Evolutionary conservation across 2,797 vertebrate genomes (phyloP).

Genomic region (Amniataba percoides): DNA sequence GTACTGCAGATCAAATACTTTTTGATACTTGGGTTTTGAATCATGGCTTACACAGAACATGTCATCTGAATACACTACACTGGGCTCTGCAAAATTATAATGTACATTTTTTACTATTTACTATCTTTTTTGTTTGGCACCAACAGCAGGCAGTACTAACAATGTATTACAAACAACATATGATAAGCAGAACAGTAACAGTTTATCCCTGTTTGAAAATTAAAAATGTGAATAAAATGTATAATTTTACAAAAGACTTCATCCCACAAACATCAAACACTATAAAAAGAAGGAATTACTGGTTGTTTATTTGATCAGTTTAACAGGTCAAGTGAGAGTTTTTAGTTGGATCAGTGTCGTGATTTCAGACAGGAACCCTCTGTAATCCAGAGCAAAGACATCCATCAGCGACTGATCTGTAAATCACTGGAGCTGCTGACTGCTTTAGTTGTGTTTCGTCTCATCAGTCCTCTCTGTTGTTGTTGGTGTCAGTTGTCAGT

Average conservation of each 20-base stretch:
- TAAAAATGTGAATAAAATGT: not conserved
- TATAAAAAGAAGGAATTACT: too few relatives aligned
- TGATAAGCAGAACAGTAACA: not conserved
- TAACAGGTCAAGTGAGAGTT: not conserved
- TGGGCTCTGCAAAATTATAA: too few relatives aligned
- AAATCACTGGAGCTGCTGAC: not conserved
- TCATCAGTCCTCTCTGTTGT: constrained; percentile 24
- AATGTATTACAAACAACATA: not conserved
- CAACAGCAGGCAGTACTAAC: not conserved
- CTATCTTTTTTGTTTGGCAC: not conserved
- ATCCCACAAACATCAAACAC: not conserved
- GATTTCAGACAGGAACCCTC: not conserved
- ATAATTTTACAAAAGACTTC: not conserved
- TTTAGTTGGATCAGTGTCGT: not conserved
- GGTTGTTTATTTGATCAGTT: constrained; percentile 4
- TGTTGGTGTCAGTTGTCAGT: constrained; percentile 11
- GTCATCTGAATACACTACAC: too few relatives aligned
- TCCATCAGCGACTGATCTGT: not conserved
- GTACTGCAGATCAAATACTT: not conserved
- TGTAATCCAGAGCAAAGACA: constrained; percentile 11
- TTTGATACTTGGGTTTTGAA: too few relatives aligned
- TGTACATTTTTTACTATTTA: not conserved
- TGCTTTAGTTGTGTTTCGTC: not conserved
- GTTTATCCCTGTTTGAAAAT: not conserved
- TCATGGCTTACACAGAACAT: too few relatives aligned